phyloP scores from a whole-genome alignment of 1,140 invertebrate species.

The Bradysia coprophila region DNA sequence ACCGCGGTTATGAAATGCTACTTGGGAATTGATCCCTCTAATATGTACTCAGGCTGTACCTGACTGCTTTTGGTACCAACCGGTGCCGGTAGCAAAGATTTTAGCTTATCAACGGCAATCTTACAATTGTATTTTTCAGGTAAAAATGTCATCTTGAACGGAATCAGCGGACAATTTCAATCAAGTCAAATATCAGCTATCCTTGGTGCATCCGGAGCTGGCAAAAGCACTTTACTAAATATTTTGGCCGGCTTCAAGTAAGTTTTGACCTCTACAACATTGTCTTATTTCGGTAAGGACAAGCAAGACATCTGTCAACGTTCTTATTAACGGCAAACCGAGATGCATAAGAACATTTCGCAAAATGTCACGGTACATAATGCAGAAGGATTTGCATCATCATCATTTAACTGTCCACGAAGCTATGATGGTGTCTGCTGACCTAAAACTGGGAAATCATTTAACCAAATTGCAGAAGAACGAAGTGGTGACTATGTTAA shows the following conservation, averaged over 20 bases:
- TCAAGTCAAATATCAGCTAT: constrained; percentile 47
- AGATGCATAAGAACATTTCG: constrained; percentile 59
- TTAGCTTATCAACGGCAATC: too few species aligned
- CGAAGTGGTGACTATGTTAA: constrained; percentile 34
- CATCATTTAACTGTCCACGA: constrained; percentile 71
- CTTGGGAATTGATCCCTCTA: too few species aligned
- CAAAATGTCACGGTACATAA: constrained; percentile 81
- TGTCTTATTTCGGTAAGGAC: too few species aligned
- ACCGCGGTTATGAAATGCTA: too few species aligned
- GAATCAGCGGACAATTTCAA: constrained; percentile 16
- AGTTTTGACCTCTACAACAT: too few species aligned
- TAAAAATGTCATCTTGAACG: constrained; percentile 13
- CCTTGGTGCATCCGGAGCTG: constrained; percentile 72
- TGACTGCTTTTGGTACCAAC: too few species aligned
- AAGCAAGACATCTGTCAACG: constrained; percentile 33
- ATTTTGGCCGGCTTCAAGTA: constrained; percentile 73
- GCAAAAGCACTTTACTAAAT: constrained; percentile 80
- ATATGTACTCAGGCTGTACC: too few species aligned
- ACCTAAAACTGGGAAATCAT: constrained; percentile 62
- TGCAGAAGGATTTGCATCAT: constrained; percentile 82
- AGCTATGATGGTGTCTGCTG: constrained; percentile 67
- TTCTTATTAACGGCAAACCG: constrained; percentile 53
- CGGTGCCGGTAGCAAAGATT: too few species aligned
- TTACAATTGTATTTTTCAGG: too few species aligned
- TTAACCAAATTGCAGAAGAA: constrained; percentile 42